Evolutionary conservation across 2,797 vertebrate genomes (phyloP), one percentile per base, ranked within the genome.

Genomic region (Epinephelus coioides): DNA sequence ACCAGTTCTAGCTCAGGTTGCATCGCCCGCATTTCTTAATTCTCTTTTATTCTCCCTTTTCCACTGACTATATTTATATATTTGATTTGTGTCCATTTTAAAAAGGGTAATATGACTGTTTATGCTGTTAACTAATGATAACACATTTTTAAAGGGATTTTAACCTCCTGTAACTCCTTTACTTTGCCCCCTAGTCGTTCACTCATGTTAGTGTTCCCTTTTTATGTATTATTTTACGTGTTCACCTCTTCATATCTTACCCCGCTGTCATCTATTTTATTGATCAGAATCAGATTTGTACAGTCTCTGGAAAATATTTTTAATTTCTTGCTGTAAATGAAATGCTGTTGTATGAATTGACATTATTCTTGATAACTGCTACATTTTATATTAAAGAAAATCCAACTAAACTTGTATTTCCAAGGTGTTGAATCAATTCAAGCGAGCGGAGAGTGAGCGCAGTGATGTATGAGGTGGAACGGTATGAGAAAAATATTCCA

Each of bases 321-420:
- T 73, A 62, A 69, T 79, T 89, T 85, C 66, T 73, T 80, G 83
- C 81, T 91, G 84, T 92, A 89, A 86, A 83, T 90, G 76, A 90
- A 83, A 83, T 75, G 81, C 57, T 90, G 83, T 61, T 82, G 81
- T 88, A 81, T 83, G 82, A 85, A 79, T 84, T 84, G 30, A 70
- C 76, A 83, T 86, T 86, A 78, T 89, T 89, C 82, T 90, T 91
- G 83, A 90, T 86, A 83, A 86, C 64, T 54, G 71, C 79, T 83
- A 50, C 46, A 57, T 91, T 92, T 93, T 86, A 76, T 87, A 92
- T 89, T 89, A 93, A 92, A 93, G 76, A 76, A 73, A 75, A 66
- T 82, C 18, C 49, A 69, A 65, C 70, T 79, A 71, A 73, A 73
- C 43, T 15, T 72, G 62, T 59, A 2, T 73, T 57, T 81, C 38